Evolutionary conservation across 2,797 vertebrate genomes (phyloP).

Genomic region (Oreochromis mossambicus): DNA sequence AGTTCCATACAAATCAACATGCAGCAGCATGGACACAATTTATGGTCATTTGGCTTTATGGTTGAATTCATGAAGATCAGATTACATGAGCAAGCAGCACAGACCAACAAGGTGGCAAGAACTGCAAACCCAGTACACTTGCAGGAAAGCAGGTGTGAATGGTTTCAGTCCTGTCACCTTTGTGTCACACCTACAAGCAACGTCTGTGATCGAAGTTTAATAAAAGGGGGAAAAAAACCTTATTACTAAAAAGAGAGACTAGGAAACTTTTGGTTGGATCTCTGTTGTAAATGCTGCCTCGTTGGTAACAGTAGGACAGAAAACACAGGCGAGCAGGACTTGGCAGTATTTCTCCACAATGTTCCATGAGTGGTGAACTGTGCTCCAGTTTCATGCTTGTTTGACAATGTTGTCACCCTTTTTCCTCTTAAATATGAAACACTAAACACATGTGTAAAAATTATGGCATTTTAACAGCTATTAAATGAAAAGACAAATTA

Average conservation of each 20-base stretch:
- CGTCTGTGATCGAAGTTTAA: neutral
- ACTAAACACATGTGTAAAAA: constrained; percentile 68
- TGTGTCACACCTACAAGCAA: neutral
- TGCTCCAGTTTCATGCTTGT: constrained; percentile 66
- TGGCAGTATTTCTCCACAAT: constrained; percentile 37
- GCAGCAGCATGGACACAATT: constrained; percentile 20
- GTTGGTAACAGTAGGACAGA: constrained; percentile 52
- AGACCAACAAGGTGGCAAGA: neutral
- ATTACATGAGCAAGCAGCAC: neutral
- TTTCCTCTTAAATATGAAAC: constrained; percentile 74
- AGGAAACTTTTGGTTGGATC: neutral
- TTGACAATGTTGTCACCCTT: constrained; percentile 77
- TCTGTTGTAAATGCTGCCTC: constrained; percentile 54
- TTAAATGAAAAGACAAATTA: constrained; percentile 70
- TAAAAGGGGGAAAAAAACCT: neutral
- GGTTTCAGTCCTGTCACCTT: neutral
- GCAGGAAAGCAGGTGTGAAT: neutral
- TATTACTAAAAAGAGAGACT: neutral
- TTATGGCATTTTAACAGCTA: constrained; percentile 61
- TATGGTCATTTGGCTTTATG: constrained; percentile 28
- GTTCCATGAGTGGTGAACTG: constrained; percentile 59
- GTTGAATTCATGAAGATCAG: constrained; percentile 3
- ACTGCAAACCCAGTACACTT: neutral
- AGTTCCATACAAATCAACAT: constrained; percentile 13
- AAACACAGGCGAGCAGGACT: constrained; percentile 41